Conservation (phyloP, 2,113 vertebrate genomes). For the Leucopsar rothschildi region DNA sequence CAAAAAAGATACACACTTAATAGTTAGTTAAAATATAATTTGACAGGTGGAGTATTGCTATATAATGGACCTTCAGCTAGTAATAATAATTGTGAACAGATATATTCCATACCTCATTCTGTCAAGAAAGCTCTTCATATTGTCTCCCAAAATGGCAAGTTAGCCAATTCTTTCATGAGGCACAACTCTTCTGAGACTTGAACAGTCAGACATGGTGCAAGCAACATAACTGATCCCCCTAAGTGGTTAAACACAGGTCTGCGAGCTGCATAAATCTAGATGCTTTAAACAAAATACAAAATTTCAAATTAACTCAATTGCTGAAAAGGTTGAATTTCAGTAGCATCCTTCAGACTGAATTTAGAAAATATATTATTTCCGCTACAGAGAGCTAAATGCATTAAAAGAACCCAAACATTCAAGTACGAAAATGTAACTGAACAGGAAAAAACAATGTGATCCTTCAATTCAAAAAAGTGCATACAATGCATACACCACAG, state of each 20-base stretch:
- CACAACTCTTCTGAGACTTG: not conserved
- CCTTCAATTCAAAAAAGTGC: not conserved
- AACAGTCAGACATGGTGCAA: not conserved
- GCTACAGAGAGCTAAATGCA: not conserved
- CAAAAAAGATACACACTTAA: not conserved
- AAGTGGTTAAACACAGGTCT: not conserved
- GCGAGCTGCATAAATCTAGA: not conserved
- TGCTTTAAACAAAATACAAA: not conserved
- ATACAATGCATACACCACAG: not conserved
- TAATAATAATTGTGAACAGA: not conserved
- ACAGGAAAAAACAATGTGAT: not conserved
- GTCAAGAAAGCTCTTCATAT: not conserved
- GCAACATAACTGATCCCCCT: not conserved
- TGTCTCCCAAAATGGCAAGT: not conserved
- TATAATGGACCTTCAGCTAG: not conserved
- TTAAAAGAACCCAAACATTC: not conserved
- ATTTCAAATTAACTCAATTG: not conserved
- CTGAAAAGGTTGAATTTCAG: not conserved
- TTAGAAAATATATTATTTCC: conserved; percentile 9
- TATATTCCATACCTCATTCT: not conserved
- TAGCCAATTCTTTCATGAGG: not conserved
- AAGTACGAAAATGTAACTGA: not conserved
- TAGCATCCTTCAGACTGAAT: not conserved
- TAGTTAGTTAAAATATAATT: not conserved
- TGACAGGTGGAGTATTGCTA: not conserved